Conservation (phyloP, 2,113 vertebrate genomes). For the Oncorhynchus nerka region DNA sequence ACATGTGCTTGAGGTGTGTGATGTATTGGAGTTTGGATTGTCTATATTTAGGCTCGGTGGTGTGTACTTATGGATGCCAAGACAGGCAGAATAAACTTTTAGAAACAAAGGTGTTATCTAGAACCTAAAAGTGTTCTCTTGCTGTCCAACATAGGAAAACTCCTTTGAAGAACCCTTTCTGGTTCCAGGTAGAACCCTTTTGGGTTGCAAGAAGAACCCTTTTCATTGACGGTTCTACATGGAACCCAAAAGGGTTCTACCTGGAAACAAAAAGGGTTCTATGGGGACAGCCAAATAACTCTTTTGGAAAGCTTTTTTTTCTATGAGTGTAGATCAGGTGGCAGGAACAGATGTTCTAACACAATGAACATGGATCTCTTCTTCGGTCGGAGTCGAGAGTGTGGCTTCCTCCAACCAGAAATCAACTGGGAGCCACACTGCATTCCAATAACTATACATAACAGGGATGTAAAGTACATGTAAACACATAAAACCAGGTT, state of each 20-base stretch:
- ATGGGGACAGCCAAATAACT: neutral
- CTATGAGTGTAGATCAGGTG: neutral
- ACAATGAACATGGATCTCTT: conserved; percentile 54
- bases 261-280: too few species aligned
- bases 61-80: too few species aligned
- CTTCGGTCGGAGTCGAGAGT: conserved; percentile 30
- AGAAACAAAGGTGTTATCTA: too few species aligned
- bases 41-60: neutral
- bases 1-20: neutral
- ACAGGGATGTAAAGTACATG: conserved; percentile 22
- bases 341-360: conserved; percentile 62
- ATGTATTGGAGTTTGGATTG: neutral
- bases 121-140: too few species aligned
- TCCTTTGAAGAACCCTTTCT: too few species aligned
- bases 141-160: too few species aligned
- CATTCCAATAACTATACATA: conserved; percentile 13
- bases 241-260: too few species aligned
- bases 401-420: conserved; percentile 36
- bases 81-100: conserved; percentile 36
- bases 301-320: too few species aligned
- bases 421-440: neutral
- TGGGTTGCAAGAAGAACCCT: too few species aligned
- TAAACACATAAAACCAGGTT: conserved; percentile 11
- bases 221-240: too few species aligned
- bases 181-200: too few species aligned